phyloP scores from a whole-genome alignment of 2,797 vertebrate genomes.

The Sebastes kiyomatsui region DNA sequence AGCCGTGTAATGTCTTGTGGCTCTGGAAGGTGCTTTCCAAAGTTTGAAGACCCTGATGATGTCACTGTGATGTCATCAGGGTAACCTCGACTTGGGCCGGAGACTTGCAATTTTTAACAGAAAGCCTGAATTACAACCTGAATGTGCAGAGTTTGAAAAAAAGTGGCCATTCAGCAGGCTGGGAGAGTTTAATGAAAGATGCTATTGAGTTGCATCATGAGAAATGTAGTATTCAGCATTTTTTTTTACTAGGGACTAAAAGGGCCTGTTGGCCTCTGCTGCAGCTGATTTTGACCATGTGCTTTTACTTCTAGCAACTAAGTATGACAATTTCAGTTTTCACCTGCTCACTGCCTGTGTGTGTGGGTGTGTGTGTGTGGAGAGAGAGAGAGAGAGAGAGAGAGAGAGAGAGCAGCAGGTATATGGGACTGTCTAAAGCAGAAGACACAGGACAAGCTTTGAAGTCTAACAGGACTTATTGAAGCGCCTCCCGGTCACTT shows the following conservation, averaged over 20 bases:
- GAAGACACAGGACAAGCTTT: constrained; percentile 58
- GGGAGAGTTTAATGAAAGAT: neutral
- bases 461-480: constrained; percentile 52
- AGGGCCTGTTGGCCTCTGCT: neutral
- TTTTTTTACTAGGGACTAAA: neutral
- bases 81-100: neutral
- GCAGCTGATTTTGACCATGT: neutral
- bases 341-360: neutral
- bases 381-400: neutral
- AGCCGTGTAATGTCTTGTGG: too few relatives aligned
- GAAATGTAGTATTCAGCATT: neutral
- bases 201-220: neutral
- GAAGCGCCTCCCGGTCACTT: constrained; percentile 28
- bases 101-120: neutral
- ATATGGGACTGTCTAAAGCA: constrained; percentile 38
- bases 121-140: neutral
- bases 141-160: neutral
- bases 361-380: neutral
- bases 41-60: neutral
- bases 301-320: neutral
- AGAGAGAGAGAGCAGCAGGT: neutral
- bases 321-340: constrained; percentile 1
- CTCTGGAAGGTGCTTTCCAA: too few relatives aligned
- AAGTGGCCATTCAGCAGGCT: neutral
- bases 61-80: neutral